Percentiles rank a stretch among this genome's conserved stretches.
These are phyloP conservation scores for Sclerurus mexicanus DNA, from an alignment of 2,113 vertebrate genomes.

Conservation along the genomic window DNA sequence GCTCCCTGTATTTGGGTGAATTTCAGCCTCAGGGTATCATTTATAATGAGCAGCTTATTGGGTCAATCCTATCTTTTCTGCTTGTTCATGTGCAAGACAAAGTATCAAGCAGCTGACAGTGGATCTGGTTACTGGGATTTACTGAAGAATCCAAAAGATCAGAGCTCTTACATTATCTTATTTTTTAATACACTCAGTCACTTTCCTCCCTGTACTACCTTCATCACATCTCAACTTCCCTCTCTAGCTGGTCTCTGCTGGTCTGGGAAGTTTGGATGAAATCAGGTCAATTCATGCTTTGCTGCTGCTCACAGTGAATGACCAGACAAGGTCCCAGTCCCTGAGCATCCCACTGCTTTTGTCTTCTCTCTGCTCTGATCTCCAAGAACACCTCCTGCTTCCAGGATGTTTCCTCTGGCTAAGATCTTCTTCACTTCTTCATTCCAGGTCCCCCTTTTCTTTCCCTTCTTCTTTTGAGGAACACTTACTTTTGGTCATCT, in stretches of 20 bases:
- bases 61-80: background rate
- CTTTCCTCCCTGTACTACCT: background rate
- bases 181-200: background rate
- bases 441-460: background rate
- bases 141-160: background rate
- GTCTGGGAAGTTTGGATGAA: background rate
- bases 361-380: background rate
- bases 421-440: background rate
- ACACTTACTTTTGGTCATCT: background rate
- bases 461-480: background rate
- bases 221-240: background rate
- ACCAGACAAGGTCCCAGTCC: background rate
- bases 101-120: rapidly evolving
- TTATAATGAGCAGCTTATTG: background rate
- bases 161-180: background rate
- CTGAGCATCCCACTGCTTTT: background rate
- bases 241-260: background rate
- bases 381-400: background rate
- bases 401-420: background rate
- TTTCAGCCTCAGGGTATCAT: background rate
- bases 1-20: background rate
- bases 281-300: background rate
- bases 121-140: background rate
- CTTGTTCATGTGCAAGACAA: background rate
- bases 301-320: background rate